Evolutionary conservation across 2,113 vertebrate genomes (phyloP).

Genomic region (Okapia johnstoni): DNA sequence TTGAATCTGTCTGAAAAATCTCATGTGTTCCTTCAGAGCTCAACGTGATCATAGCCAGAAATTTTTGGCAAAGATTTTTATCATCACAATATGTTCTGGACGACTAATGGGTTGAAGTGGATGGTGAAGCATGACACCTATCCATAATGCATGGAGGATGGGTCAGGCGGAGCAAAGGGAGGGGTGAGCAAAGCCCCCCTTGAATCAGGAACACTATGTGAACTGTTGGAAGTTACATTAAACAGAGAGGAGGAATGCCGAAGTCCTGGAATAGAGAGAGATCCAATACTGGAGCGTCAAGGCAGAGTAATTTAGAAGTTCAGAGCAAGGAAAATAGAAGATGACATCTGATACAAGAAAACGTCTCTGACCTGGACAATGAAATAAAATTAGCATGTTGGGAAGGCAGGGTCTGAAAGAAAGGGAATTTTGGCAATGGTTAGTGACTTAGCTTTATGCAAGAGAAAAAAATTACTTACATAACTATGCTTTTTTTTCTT

Average conservation of each 20-base stretch:
- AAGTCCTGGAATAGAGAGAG: slow-evolving; percentile 69
- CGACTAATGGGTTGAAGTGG: background rate
- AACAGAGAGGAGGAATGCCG: slow-evolving; percentile 70
- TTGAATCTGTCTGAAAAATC: slow-evolving; percentile 40
- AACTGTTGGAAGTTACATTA: slow-evolving; percentile 73
- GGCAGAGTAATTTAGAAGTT: slow-evolving; percentile 69
- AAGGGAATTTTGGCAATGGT: slow-evolving; percentile 30
- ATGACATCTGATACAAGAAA: slow-evolving; percentile 71
- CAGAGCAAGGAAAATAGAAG: slow-evolving; percentile 72
- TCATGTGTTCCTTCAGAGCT: slow-evolving; percentile 6
- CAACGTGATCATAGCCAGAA: slow-evolving; percentile 24
- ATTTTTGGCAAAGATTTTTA: slow-evolving; percentile 55
- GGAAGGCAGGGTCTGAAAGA: slow-evolving; percentile 1
- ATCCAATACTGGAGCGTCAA: slow-evolving; percentile 66
- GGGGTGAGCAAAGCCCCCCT: slow-evolving; percentile 28
- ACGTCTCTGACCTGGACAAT: slow-evolving; percentile 67
- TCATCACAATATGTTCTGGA: slow-evolving; percentile 48
- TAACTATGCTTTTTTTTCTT: background rate
- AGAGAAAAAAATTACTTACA: slow-evolving; percentile 8
- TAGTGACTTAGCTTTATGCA: slow-evolving; percentile 17
- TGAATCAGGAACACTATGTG: slow-evolving; percentile 57
- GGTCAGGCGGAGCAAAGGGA: background rate
- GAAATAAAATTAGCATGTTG: slow-evolving; percentile 62
- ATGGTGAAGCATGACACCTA: background rate
- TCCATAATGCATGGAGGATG: background rate